Evolutionary conservation across 2,888 invertebrate genomes (phyloP), one percentile per base, ranked within the genome.

Genomic region (Panopea generosa): DNA sequence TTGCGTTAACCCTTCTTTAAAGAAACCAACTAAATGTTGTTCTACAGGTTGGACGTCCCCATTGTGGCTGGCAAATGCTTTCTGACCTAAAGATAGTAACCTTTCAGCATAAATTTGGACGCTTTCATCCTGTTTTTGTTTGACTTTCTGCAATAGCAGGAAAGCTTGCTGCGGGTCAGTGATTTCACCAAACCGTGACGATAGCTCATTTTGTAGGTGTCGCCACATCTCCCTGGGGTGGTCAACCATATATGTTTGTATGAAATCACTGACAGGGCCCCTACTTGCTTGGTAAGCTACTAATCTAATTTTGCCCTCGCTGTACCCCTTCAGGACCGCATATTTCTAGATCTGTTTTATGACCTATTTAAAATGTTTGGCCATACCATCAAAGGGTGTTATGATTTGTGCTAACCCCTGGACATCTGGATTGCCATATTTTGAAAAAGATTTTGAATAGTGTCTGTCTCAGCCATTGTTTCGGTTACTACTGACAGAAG

Each of bases 41-140:
- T 49, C 61, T 1, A 61, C 33, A 6, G 50, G 27, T 9, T 33
- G 33, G 11, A 33, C 11, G 33, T 16, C 50, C 18, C 50, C 50
- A 1, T 22, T 33, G 45, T 27, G 33, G 47, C 47, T 27, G 11
- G 38, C 26, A 33, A 49, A 67, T 4, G 67, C 67, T 18, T 66
- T 47, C n/a, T 55, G 47, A 9, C 55, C 66, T 20, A 66, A 27
- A 27, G 66, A 40, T 14, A 66, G 24, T 16, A 66, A 55, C 9
- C 66, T 16, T 56, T 66, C 66, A 6, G 66, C 45, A 18, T 56
- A 66, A 11, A 14, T 14, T 18, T 66, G 66, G n/a, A 56, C 27
- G 4, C n/a, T 43, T 40, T 55, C 49, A 7, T 40, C 33, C 14
- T 7, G n/a, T 26, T 53, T 45, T 47, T 66, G 65, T 27, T 40